Evolutionary conservation across 2,113 vertebrate species (phyloP).

Genomic region (Bubo blakistoni): DNA sequence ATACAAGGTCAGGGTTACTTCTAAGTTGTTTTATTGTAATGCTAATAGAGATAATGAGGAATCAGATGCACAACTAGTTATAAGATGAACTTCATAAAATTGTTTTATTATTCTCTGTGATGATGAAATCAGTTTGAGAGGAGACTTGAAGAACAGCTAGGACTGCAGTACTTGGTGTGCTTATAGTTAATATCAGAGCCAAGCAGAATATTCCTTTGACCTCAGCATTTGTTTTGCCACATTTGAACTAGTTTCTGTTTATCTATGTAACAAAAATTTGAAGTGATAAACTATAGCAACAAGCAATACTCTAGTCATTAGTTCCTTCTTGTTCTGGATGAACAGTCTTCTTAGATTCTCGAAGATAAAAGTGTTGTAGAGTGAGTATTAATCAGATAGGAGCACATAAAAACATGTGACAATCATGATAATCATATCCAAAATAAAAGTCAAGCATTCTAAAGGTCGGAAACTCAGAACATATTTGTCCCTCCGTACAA

Average conservation of each 20-base stretch:
- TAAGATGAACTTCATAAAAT: background rate
- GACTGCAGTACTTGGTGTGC: background rate
- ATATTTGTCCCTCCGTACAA: background rate
- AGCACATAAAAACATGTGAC: background rate
- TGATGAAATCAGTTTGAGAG: background rate
- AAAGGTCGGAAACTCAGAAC: background rate
- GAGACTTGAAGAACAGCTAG: background rate
- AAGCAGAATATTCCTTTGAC: background rate
- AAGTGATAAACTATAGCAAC: background rate
- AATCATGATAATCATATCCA: background rate
- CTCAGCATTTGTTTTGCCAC: background rate
- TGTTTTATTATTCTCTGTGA: background rate
- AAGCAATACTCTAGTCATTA: background rate
- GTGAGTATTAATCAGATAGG: background rate
- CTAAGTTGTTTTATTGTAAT: background rate
- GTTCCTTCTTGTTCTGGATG: slow-evolving; percentile 30
- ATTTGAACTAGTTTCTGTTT: background rate
- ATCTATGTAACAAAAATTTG: background rate
- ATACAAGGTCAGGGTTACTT: background rate
- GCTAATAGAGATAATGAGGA: background rate
- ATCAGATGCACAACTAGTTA: background rate
- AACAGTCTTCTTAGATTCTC: background rate
- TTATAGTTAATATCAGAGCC: background rate
- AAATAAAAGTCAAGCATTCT: background rate
- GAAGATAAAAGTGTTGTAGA: background rate